Evolutionary conservation across 2,113 vertebrate species (phyloP), one percentile per base, ranked within the genome.

Genomic region (Leptobrachium leishanense): DNA sequence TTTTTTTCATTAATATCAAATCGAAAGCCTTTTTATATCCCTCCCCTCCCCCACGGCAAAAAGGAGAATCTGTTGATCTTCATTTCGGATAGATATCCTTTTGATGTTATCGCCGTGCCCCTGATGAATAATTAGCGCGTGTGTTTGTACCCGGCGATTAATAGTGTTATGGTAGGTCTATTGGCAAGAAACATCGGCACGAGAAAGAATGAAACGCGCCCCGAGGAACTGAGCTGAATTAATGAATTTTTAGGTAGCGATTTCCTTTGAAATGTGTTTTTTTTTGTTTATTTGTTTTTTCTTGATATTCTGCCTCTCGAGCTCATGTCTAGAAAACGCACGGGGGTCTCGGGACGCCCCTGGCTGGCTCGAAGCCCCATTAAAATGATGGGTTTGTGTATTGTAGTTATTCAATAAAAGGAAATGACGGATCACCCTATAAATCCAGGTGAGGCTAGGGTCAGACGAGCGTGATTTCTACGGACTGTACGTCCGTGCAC

Each of bases 341-440:
- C 65, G 2, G 12, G 15, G 65, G 46, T 43, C 10, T 68, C 46
- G 43, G 50, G 4, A 11, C 31, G 65, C 40, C 43, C 53, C 41
- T 46, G 59, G 43, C 15, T 75, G 73, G 65, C n/a, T n/a, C n/a
- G 2, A 5, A 72, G 40, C 2, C 11, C 6, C 39, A 50, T 41
- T 76, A 31, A 13, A 75, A 53, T 41, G 43, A 20, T 5, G 20
- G 31, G n/a, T 64, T n/a, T 64, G 31, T 64, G 39, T 39, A 31
- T 64, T 64, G 31, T 64, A 20, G 20, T 31, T 5, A 64, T 5
- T 64, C 74, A 66, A 31, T 64, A 75, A 75, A 6, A 75, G 31
- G 39, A 54, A 75, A 66, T 10, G 13, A 75, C 46, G 66, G 63
- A 75, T 67, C 46, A 66, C 39, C 39, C 9, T 44, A 43, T 74